Conservation (phyloP, 2,888 invertebrate genomes). For the Drosophila nr. medialis region DNA sequence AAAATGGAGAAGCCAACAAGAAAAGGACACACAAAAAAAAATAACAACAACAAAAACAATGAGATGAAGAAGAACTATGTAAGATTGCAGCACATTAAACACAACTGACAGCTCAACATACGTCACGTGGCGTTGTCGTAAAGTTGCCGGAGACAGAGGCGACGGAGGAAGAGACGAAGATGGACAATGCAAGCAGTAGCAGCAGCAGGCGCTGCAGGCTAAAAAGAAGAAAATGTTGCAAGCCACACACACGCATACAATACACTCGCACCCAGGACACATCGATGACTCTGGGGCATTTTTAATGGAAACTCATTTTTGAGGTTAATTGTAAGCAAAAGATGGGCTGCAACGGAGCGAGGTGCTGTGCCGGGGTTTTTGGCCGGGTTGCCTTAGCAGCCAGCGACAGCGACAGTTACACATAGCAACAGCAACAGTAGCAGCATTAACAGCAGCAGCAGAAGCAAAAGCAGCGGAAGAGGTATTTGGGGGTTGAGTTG, state of each 20-base stretch:
- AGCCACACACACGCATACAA: slow-evolving; percentile 19
- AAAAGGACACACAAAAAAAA: slow-evolving; percentile 19
- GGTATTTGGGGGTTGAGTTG: neutral
- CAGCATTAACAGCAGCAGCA: neutral
- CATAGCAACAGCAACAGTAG: neutral
- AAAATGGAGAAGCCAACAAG: slow-evolving; percentile 16
- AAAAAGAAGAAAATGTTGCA: slow-evolving; percentile 34
- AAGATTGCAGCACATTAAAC: slow-evolving; percentile 71
- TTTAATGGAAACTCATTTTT: slow-evolving; percentile 79
- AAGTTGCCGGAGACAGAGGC: slow-evolving; percentile 58
- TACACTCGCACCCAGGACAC: slow-evolving; percentile 30
- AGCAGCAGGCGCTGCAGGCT: slow-evolving; percentile 12
- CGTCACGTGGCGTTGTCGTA: slow-evolving; percentile 77
- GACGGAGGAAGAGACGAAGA: slow-evolving; percentile 2
- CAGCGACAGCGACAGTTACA: slow-evolving; percentile 21
- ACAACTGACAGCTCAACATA: slow-evolving; percentile 77
- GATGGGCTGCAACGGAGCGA: slow-evolving; percentile 36
- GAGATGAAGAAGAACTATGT: slow-evolving; percentile 11
- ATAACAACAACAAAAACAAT: neutral
- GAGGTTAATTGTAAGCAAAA: slow-evolving; percentile 77
- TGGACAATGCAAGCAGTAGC: slow-evolving; percentile 31
- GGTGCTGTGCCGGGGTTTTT: neutral
- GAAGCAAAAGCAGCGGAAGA: neutral
- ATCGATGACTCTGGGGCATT: slow-evolving; percentile 77
- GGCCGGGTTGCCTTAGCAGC: slow-evolving; percentile 6